Percentiles rank a stretch among this genome's conserved stretches.
Conservation (phyloP, 1,140 invertebrate species). For the Coboldia fuscipes region DNA sequence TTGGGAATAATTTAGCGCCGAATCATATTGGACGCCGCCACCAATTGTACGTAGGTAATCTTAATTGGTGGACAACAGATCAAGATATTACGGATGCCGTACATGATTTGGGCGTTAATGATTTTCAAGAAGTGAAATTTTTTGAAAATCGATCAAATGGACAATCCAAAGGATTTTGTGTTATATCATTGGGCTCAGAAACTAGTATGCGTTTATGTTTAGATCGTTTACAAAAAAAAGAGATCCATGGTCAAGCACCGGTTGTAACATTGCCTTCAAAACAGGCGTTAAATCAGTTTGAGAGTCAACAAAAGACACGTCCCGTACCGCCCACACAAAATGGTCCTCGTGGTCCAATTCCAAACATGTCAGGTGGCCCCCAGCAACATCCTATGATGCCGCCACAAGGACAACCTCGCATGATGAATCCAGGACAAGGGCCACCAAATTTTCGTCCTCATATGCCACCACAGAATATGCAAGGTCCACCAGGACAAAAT, state of each 20-base stretch:
- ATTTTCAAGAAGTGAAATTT: conserved; percentile 96
- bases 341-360: conserved; percentile 20
- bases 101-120: conserved; percentile 65
- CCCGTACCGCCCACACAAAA: conserved; percentile 44
- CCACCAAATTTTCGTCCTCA: conserved; percentile 17
- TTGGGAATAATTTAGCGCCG: conserved; percentile 43
- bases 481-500: conserved; percentile 21
- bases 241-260: conserved; percentile 85
- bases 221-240: conserved; percentile 83
- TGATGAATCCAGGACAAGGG: conserved; percentile 28
- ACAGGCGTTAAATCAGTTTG: conserved; percentile 58
- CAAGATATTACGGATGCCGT: conserved; percentile 83
- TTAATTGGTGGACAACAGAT: conserved; percentile 96
- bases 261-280: conserved; percentile 90
- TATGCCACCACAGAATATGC: conserved; percentile 23
- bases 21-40: conserved; percentile 52
- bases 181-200: conserved; percentile 81
- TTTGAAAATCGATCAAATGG: conserved; percentile 99
- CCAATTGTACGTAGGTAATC: conserved; percentile 87
- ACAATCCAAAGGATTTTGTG: conserved; percentile 95
- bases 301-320: conserved; percentile 75
- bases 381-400: conserved; percentile 25
- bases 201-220: conserved; percentile 71
- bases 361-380: conserved; percentile 13
- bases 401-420: conserved; percentile 33